A percentile compares a stretch with the other conserved stretches of the same genome.
Evolutionary conservation across 2,888 invertebrate species (phyloP).

Genomic region (Blastobasis lacticolella): DNA sequence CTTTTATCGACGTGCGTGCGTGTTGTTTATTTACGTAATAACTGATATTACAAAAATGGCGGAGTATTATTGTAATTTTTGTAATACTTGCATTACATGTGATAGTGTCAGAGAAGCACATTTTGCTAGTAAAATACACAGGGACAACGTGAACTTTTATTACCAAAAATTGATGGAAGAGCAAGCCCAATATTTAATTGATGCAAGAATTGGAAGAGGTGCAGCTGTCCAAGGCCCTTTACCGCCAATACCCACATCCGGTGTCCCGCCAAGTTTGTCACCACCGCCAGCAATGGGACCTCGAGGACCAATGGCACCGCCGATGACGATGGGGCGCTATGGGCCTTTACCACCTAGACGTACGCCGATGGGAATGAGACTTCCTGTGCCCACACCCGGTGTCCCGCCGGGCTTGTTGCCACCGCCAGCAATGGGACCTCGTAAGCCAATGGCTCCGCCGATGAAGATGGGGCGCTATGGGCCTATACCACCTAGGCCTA

Average conservation of each 20-base stretch:
- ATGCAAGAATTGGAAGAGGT: too few relatives aligned
- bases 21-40: background rate
- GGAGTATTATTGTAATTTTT: constrained; percentile 99
- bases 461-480: constrained; percentile 90
- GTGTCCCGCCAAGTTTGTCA: constrained; percentile 77
- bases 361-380: constrained; percentile 54
- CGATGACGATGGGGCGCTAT: too few relatives aligned
- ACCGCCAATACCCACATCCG: constrained; percentile 88
- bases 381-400: constrained; percentile 67
- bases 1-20: too few relatives aligned
- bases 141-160: constrained; percentile 99
- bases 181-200: constrained; percentile 98
- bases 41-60: constrained; percentile 78
- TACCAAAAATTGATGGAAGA: constrained; percentile 99
- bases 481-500: constrained; percentile 79
- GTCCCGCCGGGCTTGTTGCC: constrained; percentile 79
- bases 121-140: constrained; percentile 98
- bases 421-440: constrained; percentile 76
- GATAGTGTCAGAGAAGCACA: constrained; percentile 99
- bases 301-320: too few relatives aligned
- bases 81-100: constrained; percentile 98
- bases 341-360: too few relatives aligned
- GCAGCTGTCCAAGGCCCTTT: too few relatives aligned
- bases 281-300: constrained; percentile 20
- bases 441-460: constrained; percentile 80